phyloP scores from a whole-genome alignment of 2,113 vertebrate genomes.

The Cephalopholis sonnerati region DNA sequence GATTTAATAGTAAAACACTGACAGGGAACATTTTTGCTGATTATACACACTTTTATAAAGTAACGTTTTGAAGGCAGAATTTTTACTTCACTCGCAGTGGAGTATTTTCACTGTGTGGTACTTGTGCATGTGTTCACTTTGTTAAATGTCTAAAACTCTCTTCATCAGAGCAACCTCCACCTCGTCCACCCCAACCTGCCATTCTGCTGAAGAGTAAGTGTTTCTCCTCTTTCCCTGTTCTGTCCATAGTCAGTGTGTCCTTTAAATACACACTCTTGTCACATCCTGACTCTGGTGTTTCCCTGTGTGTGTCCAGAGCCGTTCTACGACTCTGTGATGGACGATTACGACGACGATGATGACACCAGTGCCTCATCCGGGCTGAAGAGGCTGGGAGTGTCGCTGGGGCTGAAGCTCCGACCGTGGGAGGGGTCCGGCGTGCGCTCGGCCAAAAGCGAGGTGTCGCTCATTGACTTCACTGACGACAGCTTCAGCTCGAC shows the following conservation, averaged over 20 bases:
- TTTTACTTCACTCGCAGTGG: too few relatives aligned
- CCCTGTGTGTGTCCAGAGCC: conserved; percentile 83
- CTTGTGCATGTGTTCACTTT: too few relatives aligned
- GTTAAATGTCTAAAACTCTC: background rate
- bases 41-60: too few relatives aligned
- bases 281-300: background rate
- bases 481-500: conserved; percentile 89
- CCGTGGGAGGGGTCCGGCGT: conserved; percentile 85
- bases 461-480: conserved; percentile 95
- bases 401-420: conserved; percentile 89
- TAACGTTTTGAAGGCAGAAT: too few relatives aligned
- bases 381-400: conserved; percentile 88
- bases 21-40: too few relatives aligned
- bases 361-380: conserved; percentile 75
- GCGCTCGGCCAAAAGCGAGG: conserved; percentile 78
- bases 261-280: conserved; percentile 17
- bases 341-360: conserved; percentile 87
- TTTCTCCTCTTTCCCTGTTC: conserved; percentile 28
- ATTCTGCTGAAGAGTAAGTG: conserved; percentile 94
- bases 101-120: too few relatives aligned
- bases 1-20: too few relatives aligned
- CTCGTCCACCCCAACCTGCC: conserved; percentile 94
- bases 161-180: conserved; percentile 91
- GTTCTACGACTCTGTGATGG: conserved; percentile 91
- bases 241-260: background rate